Base-by-base conservation (phyloP, 2,888 invertebrate species). In the Catocala fraxini region DNA sequence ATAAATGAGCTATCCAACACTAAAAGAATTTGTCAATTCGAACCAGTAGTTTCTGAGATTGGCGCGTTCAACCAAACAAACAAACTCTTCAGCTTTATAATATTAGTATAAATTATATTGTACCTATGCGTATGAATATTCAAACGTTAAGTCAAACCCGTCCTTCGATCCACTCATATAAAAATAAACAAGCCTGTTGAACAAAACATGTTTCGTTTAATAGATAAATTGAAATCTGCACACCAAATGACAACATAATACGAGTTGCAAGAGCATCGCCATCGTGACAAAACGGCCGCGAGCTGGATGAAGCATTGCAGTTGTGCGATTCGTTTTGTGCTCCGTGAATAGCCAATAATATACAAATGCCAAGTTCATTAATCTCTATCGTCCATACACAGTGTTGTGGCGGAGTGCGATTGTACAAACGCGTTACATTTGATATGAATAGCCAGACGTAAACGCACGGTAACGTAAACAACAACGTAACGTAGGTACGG, bases 91-190 rank as follows among this genome's bases (percentile, higher is more conserved):
- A n/a, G n/a, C n/a, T n/a, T n/a, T n/a, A n/a, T n/a, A n/a, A n/a
- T n/a, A n/a, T n/a, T n/a, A n/a, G n/a, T n/a, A n/a, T n/a, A n/a
- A n/a, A n/a, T 78, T 82, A 81, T 80, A 71, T 71, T 73, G 66
- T 75, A 78, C 68, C 69, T 77, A 75, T 70, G 77, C 63, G 74
- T 73, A 87, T 88, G 86, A 89, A 89, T 89, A 89, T 89, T 87
- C 85, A 86, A 75, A 75, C 57, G 55, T 51, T 63, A 74, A 68
- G 67, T 65, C 72, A 68, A 63, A 68, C 70, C 61, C 72, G 63
- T 68, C 65, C 57, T 63, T 56, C 51, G 56, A 68, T 74, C 58
- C 52, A 58, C 63, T 66, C 53, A 67, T 65, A 65, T 60, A 75
- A 65, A 70, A 58, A 67, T 64, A 71, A 63, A 76, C 64, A 61